phyloP scores from a whole-genome alignment of 2,113 vertebrate genomes.

The Lathamus discolor region DNA sequence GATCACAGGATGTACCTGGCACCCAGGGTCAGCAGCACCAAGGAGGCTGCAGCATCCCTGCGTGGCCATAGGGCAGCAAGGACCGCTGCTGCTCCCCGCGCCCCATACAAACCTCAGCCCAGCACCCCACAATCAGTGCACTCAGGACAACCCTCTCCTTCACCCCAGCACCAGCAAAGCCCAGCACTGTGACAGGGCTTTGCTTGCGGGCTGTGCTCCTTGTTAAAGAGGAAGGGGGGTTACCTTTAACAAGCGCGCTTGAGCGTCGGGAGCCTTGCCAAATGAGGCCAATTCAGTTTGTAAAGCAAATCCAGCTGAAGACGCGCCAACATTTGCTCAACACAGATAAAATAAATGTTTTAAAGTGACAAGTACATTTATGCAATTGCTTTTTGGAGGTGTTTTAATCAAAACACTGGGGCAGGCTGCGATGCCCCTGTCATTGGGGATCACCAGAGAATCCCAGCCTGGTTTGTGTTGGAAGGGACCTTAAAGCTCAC shows the following conservation, averaged over 20 bases:
- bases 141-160: background rate
- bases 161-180: background rate
- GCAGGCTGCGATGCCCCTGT: background rate
- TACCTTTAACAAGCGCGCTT: background rate
- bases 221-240: fast-evolving
- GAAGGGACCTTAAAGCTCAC: background rate
- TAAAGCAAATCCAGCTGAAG: background rate
- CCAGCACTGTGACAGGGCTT: fast-evolving
- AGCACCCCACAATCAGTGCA: background rate
- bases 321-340: background rate
- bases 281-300: fast-evolving
- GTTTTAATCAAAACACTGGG: background rate
- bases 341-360: background rate
- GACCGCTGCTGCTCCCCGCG: background rate
- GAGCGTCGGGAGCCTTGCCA: fast-evolving
- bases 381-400: fast-evolving
- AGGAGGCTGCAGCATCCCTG: background rate
- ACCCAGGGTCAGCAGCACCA: fast-evolving
- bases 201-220: background rate
- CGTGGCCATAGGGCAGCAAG: background rate
- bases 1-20: fast-evolving
- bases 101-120: background rate
- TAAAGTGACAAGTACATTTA: background rate
- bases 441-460: background rate
- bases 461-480: background rate